Evolutionary conservation across 2,113 vertebrate genomes (phyloP), one percentile per base, ranked within the genome.

Genomic region (Psammodynastes pulverulentus): DNA sequence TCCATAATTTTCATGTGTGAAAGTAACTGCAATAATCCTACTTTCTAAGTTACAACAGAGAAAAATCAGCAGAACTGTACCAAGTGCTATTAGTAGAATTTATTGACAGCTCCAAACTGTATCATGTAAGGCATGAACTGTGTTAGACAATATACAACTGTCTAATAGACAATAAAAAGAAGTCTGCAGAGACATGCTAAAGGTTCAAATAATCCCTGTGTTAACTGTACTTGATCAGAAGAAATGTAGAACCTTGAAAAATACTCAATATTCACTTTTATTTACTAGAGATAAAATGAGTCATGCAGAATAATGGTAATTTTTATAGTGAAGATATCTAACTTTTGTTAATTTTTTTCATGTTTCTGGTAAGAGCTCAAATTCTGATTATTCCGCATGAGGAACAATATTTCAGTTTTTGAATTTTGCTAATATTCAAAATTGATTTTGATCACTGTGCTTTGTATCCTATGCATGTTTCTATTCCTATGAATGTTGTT

Each of bases 251-350:
- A 94, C 54, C 93, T 91, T 90, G 84, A 91, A 93, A 94, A 94
- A 90, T 95, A 90, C 93, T 95, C 92, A 62, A 49, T 91, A 90
- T 94, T 95, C 88, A 84, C 34, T 93, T 96, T 93, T 95, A 67
- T 95, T 95, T 94, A 92, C 48, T 79, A 43, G 84, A 96, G 94
- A 92, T 95, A 95, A 96, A 96, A 86, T 92, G 94, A 62, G 15
- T 96, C 94, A 94, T 56, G 96, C 91, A 79, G 94, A 95, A 94
- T 95, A 94, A 93, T 94, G 91, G 88, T 94, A 94, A 94, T 95
- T 93, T 93, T 88, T 94, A 92, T 54, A 0, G 9, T 92, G 72
- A 58, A 86, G 53, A 91, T 84, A 94, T 95, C 15, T 7, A 94
- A 93, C 92, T 94, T 95, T 58, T 3, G 43, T 29, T 91, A 93